Evolutionary conservation across 2,113 vertebrate genomes (phyloP), one percentile per base, ranked within the genome.

Genomic region (Chlamydotis undulata): DNA sequence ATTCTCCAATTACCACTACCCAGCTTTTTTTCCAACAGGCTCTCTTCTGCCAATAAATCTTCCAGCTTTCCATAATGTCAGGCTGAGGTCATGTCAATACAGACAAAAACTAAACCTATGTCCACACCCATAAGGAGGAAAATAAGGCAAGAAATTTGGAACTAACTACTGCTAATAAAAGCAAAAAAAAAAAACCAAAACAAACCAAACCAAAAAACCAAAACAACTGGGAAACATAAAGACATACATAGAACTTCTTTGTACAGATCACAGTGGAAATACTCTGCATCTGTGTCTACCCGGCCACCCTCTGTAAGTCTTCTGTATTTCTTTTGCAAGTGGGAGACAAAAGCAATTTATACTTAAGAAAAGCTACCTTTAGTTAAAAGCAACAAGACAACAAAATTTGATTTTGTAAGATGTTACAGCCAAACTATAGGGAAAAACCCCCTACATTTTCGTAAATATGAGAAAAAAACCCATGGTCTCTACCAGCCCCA

Each of bases 1-100:
- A 96, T 83, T 95, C 96, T 95, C 82, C 93, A 83, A 33, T 95
- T 96, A 94, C 23, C 39, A 93, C 60, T 79, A 61, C 21, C 45
- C 50, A 83, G 63, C 57, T 80, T 91, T 83, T 93, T 91, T 91
- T 91, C 90, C 75, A 78, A 7, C 35, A 83, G 64, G 50, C 47
- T 89, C 53, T 89, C 60, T 90, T 52, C 73, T 95, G 85, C 35
- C 47, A 80, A 82, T 80, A 91, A 83, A 86, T 91, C 50, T 37
- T 94, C 57, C 78, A 94, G 8, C 67, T 95, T 83, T 86, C 83
- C 79, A 88, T 78, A 78, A 90, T 10, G 77, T 96, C 81, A 95
- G 95, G 83, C 61, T 89, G 77, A 69, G 78, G 61, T 95, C 75
- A 93, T 14, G 39, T 89, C 94, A 84, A 69, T 64, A 33, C 39